A percentile compares a stretch with the other conserved stretches of the same genome.
Conservation (phyloP, 1,140 invertebrate species). For the Cotesia glomerata region DNA sequence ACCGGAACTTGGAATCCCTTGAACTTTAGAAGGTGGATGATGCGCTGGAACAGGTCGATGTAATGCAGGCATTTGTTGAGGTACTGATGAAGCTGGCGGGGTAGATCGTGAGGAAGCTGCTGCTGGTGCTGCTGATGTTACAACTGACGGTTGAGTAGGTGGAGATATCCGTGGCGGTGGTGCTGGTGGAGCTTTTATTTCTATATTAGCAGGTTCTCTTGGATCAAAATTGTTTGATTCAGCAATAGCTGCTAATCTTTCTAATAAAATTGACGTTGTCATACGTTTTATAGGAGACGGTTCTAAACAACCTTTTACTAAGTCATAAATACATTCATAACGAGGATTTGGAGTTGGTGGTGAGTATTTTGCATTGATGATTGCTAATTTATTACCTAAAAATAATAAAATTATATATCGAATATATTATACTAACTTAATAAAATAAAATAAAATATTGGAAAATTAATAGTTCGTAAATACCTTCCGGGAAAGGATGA, state of each 20-base stretch:
- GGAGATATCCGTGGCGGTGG: slow-evolving; percentile 40
- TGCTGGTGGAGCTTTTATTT: slow-evolving; percentile 60
- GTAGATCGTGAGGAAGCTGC: slow-evolving; percentile 50
- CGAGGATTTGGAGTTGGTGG: slow-evolving; percentile 81
- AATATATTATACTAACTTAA: background rate
- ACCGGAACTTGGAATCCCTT: slow-evolving; percentile 59
- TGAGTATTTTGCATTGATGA: slow-evolving; percentile 94
- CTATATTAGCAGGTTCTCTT: slow-evolving; percentile 75
- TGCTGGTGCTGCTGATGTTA: slow-evolving; percentile 38
- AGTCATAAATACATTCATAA: slow-evolving; percentile 85
- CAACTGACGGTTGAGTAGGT: slow-evolving; percentile 27
- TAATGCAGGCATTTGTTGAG: slow-evolving; percentile 37
- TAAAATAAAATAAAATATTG: background rate
- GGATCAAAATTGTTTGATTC: slow-evolving; percentile 82
- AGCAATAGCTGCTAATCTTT: slow-evolving; percentile 85
- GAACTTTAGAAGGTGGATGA: slow-evolving; percentile 39
- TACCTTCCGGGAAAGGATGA: slow-evolving; percentile 96
- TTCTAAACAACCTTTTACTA: slow-evolving; percentile 88
- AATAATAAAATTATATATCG: slow-evolving; percentile 1
- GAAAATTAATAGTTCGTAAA: background rate
- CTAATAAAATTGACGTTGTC: slow-evolving; percentile 78
- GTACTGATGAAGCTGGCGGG: slow-evolving; percentile 31
- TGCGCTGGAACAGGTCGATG: slow-evolving; percentile 39
- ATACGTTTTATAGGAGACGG: slow-evolving; percentile 82
- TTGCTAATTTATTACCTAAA: slow-evolving; percentile 84